Base-by-base conservation (phyloP, 2,797 vertebrate genomes). In the Sardinella longiceps region DNA sequence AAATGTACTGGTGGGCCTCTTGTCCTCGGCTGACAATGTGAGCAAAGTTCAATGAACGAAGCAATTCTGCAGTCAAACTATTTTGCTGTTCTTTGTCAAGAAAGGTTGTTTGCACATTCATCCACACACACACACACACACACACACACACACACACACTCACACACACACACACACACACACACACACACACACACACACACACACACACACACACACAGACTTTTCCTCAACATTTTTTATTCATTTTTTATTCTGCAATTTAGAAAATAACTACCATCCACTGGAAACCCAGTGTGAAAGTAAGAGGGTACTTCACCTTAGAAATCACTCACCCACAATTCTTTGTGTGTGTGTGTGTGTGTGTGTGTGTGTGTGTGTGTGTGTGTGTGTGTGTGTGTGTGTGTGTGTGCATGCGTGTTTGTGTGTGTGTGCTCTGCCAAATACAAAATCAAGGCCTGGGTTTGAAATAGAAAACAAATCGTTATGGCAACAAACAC, bases 401-500 rank as follows among this genome's bases (percentile, higher is more conserved):
- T 18, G 50, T 20, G 51, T 23, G 3, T 51, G 46, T 10, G 46
- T 10, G 12, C 9, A 10, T 48, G 9, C 11, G 11, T 7, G 46
- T 11, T 6, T 46, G 46, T 11, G 5, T 46, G 45, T 45, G 46
- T 48, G 46, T 20, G 50, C 18, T 25, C 23, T 25, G 56, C 56
- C 6, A 60, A n/a, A 5, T 25, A 11, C 56, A 9, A n/a, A n/a
- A 25, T 11, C 23, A 60, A 60, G 23, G 20, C 51, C 3, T 23
- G 51, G 6, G n/a, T 10, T 9, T 60, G 23, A 60, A 60, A 10
- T 25, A 10, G 56, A n/a, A 25, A 60, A 7, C 56, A 1, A 60
- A 60, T 60, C 56, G 56, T 60, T 60, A 60, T 60, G n/a, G 56
- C 56, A 60, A 60, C 56, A n/a, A n/a, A 25, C 56, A 25, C 56